Evolutionary conservation across 2,797 vertebrate genomes (phyloP).

Genomic region (Cephalopachus bancanus): DNA sequence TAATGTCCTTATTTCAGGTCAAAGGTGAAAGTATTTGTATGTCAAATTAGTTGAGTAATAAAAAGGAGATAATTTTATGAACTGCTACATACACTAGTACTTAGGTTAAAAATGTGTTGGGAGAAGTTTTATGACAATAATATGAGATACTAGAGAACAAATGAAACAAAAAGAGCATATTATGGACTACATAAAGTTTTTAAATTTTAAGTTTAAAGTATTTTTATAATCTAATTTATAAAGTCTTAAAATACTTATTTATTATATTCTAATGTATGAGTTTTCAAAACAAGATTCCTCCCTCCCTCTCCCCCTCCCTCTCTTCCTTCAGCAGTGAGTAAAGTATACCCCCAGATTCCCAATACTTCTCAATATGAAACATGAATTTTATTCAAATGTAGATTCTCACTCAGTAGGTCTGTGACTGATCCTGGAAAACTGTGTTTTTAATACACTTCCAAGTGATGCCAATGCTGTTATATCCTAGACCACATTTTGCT

Average conservation of each 20-base stretch:
- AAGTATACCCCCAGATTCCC: not conserved
- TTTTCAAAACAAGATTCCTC: not conserved
- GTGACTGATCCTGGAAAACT: not conserved
- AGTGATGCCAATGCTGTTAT: not conserved
- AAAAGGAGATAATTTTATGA: not conserved
- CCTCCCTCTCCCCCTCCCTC: no score
- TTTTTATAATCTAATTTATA: not conserved
- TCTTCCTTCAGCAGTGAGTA: not conserved
- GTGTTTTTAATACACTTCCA: not conserved
- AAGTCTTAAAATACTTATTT: slow-evolving; percentile 15
- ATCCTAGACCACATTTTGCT: not conserved
- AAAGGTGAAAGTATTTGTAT: not conserved
- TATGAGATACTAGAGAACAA: not conserved
- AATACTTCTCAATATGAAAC: not conserved
- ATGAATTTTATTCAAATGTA: not conserved
- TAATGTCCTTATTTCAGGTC: not conserved
- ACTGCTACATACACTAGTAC: not conserved
- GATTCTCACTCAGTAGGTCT: not conserved
- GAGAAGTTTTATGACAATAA: slow-evolving; percentile 24
- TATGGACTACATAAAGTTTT: not conserved
- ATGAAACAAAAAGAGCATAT: not conserved
- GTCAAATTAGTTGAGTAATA: not conserved
- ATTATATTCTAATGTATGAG: not conserved
- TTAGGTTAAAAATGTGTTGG: slow-evolving; percentile 6
- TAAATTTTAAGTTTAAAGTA: slow-evolving; percentile 4